Conservation (phyloP, 2,888 invertebrate genomes). For the Nephrotoma appendiculata region DNA sequence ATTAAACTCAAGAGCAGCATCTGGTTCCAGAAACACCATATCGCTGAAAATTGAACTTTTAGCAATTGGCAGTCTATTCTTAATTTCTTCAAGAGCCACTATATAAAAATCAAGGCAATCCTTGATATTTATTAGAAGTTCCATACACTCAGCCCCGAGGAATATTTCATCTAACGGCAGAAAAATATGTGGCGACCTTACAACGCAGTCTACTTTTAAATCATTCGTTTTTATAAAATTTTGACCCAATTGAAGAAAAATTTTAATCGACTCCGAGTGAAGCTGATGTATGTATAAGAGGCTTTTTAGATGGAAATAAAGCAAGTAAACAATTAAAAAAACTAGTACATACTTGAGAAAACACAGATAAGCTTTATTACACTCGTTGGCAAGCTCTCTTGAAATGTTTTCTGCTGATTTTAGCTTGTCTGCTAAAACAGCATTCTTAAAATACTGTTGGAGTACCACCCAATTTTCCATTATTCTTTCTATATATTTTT, state of each 20-base stretch:
- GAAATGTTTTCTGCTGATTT: conserved; percentile 11
- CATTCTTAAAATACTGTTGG: conserved; percentile 9
- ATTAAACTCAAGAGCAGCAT: neutral
- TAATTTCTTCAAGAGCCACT: too few relatives aligned
- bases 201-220: too few relatives aligned
- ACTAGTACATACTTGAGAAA: conserved; percentile 14
- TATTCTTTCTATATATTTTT: conserved; percentile 12
- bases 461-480: conserved; percentile 13
- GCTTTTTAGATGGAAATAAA: conserved; percentile 13
- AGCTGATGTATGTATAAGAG: conserved; percentile 13
- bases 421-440: conserved; percentile 10
- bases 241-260: conserved; percentile 11
- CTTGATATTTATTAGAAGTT: too few relatives aligned
- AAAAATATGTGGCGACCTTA: neutral
- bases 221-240: conserved; percentile 6
- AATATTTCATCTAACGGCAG: too few relatives aligned
- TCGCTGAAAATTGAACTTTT: neutral
- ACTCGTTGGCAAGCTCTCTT: conserved; percentile 9
- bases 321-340: conserved; percentile 15
- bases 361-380: conserved; percentile 13
- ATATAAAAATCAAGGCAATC: too few relatives aligned
- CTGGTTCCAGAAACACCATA: neutral
- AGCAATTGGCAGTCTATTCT: too few relatives aligned
- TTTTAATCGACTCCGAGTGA: conserved; percentile 9
- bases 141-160: too few relatives aligned